phyloP scores from a whole-genome alignment of 64 coral and sea anemone genomes.

The Pachyseris speciosa region DNA sequence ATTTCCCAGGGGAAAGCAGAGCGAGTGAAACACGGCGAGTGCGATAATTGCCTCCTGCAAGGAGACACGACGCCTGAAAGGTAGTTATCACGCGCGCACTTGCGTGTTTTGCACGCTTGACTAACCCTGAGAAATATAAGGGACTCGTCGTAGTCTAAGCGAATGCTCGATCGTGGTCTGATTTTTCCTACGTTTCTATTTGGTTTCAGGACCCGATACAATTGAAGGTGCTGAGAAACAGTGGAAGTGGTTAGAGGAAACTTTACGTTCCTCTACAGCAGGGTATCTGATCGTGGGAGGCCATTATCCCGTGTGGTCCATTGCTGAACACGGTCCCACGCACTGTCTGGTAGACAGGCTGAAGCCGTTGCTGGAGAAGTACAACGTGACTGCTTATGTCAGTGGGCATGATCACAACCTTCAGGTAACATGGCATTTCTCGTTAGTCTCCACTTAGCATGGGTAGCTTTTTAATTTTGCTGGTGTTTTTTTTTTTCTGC shows the following conservation, averaged over 20 bases:
- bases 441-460: too few species aligned
- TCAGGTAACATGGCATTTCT: constrained; percentile 57
- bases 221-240: constrained; percentile 41
- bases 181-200: background rate
- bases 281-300: constrained; percentile 89
- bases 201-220: constrained; percentile 34
- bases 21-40: too few species aligned
- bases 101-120: too few species aligned
- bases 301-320: constrained; percentile 97
- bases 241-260: constrained; percentile 91
- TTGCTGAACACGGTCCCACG: constrained; percentile 98
- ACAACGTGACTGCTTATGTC: constrained; percentile 89
- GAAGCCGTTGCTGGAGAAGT: constrained; percentile 86
- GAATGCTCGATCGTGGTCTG: too few species aligned
- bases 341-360: constrained; percentile 80
- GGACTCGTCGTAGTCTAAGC: too few species aligned
- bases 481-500: too few species aligned
- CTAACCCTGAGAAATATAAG: too few species aligned
- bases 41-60: too few species aligned
- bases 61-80: too few species aligned
- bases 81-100: too few species aligned
- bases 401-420: constrained; percentile 97
- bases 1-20: too few species aligned
- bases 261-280: constrained; percentile 77
- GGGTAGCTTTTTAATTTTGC: too few species aligned